Conservation (phyloP, 2,113 vertebrate species). For the Phrynosoma platyrhinos region DNA sequence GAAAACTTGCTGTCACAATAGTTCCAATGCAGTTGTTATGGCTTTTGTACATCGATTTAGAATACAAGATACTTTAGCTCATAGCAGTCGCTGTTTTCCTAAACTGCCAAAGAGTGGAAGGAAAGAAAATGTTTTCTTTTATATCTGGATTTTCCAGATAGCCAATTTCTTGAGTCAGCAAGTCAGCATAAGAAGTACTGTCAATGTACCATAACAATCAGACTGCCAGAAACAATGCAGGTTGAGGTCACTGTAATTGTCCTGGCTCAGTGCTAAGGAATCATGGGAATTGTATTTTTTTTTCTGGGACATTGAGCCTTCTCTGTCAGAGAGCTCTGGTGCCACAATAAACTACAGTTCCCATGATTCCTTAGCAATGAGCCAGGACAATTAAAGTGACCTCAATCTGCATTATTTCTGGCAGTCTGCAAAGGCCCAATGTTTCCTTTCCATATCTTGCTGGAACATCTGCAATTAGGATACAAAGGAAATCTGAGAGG, state of each 20-base stretch:
- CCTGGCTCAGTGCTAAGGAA: too few relatives aligned
- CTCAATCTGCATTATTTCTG: too few relatives aligned
- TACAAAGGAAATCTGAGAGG: slow-evolving; percentile 13
- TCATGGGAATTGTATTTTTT: too few relatives aligned
- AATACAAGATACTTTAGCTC: not conserved
- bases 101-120: not conserved
- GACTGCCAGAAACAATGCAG: too few relatives aligned
- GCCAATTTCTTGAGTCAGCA: not conserved
- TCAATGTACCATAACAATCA: not conserved
- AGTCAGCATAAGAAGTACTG: not conserved
- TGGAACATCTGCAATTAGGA: not conserved
- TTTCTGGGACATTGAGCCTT: too few relatives aligned
- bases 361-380: too few relatives aligned
- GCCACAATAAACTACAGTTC: too few relatives aligned
- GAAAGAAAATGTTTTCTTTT: not conserved
- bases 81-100: not conserved
- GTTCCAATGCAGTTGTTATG: not conserved
- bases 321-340: too few relatives aligned
- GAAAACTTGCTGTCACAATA: not conserved
- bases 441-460: not conserved
- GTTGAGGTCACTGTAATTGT: too few relatives aligned
- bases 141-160: too few relatives aligned
- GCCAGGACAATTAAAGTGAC: too few relatives aligned
- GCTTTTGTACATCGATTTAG: not conserved
- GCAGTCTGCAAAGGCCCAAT: too few relatives aligned